Conservation (phyloP, 2,797 vertebrate species). For the Artibeus jamaicensis region DNA sequence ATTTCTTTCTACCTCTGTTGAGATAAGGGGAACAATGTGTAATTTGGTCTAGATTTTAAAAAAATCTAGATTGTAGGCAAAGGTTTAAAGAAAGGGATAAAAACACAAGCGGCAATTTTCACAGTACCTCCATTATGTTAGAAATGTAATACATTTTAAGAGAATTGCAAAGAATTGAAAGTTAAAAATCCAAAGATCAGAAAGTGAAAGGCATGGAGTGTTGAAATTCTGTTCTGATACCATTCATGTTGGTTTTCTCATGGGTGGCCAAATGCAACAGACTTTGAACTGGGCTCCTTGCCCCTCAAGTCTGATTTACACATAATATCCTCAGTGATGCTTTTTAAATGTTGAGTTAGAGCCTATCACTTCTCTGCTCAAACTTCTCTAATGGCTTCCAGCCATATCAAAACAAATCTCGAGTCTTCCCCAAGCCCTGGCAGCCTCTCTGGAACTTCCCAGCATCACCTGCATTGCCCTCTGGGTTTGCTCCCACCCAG, state of each 20-base stretch:
- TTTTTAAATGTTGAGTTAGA: slow-evolving; percentile 22
- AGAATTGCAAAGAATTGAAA: neutral
- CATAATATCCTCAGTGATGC: neutral
- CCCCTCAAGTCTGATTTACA: neutral
- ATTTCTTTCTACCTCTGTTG: slow-evolving; percentile 43
- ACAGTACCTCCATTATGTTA: neutral
- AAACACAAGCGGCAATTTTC: neutral
- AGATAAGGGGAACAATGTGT: slow-evolving; percentile 44
- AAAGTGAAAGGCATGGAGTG: neutral
- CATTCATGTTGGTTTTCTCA: neutral
- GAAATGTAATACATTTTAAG: slow-evolving; percentile 18
- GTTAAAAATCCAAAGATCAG: neutral
- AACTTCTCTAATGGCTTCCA: neutral
- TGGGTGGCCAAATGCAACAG: neutral
- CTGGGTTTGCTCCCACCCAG: neutral
- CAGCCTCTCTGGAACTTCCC: neutral
- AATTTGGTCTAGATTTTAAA: slow-evolving; percentile 36
- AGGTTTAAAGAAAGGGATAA: slow-evolving; percentile 15
- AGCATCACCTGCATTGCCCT: neutral
- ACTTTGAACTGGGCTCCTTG: neutral
- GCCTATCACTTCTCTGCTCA: neutral
- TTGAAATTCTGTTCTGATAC: neutral
- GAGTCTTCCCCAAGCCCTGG: neutral
- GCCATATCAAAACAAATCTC: neutral
- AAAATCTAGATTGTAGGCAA: neutral